A percentile compares a stretch with the other conserved stretches of the same genome.
Evolutionary conservation across 2,888 invertebrate genomes (phyloP).

Genomic region (Thumatha senex): DNA sequence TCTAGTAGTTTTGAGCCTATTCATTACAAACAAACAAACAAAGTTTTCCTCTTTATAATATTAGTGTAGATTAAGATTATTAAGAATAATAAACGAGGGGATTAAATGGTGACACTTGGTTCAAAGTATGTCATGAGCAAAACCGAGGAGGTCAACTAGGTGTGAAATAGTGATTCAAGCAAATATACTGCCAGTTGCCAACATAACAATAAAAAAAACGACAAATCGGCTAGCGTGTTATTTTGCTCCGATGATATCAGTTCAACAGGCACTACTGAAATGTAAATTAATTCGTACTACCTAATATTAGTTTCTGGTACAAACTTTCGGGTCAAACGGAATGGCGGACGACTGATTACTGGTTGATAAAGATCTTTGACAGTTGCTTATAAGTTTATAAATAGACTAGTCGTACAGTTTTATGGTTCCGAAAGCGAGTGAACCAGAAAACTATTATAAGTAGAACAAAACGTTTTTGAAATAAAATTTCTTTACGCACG

Average conservation of each 20-base stretch:
- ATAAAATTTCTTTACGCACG: no score
- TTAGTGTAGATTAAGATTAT: no score
- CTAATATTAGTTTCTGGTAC: slow-evolving; percentile 29
- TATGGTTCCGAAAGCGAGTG: no score
- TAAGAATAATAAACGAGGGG: no score
- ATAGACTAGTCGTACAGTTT: background rate
- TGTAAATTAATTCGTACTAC: slow-evolving; percentile 35
- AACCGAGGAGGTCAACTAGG: no score
- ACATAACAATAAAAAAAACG: slow-evolving; percentile 7
- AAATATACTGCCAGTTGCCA: background rate
- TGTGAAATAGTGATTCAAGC: background rate
- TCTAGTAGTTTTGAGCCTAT: no score
- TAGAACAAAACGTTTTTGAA: no score
- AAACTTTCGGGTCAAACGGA: slow-evolving; percentile 27
- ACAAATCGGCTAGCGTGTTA: slow-evolving; percentile 23
- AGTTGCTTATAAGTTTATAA: background rate
- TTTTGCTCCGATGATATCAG: slow-evolving; percentile 29
- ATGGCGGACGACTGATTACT: slow-evolving; percentile 6
- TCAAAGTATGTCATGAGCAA: no score
- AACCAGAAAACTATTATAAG: no score
- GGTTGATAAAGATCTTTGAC: slow-evolving; percentile 16
- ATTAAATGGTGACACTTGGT: no score
- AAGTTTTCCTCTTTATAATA: no score
- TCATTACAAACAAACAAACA: no score
- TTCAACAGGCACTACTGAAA: slow-evolving; percentile 16